Evolutionary conservation across 2,888 invertebrate genomes (phyloP).

Genomic region (Phalera bucephala): DNA sequence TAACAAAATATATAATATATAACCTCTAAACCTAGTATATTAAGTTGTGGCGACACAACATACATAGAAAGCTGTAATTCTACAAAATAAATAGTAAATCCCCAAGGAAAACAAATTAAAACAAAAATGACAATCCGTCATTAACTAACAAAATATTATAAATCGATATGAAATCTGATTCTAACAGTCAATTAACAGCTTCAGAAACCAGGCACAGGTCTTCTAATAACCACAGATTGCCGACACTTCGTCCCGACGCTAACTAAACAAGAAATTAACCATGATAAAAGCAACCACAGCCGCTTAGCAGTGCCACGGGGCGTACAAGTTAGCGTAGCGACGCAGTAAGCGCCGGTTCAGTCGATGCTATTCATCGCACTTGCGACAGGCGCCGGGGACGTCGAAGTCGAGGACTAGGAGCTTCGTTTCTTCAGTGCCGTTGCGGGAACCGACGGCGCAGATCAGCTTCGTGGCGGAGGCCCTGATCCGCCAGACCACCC

Average conservation of each 20-base stretch:
- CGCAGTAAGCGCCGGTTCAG: slow-evolving; percentile 73
- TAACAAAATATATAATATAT: too few relatives aligned
- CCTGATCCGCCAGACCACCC: slow-evolving; percentile 98
- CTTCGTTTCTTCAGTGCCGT: slow-evolving; percentile 99
- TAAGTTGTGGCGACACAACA: too few relatives aligned
- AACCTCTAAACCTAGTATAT: too few relatives aligned
- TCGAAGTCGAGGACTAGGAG: slow-evolving; percentile 98
- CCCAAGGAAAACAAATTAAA: too few relatives aligned
- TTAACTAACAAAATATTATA: too few relatives aligned
- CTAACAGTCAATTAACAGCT: too few relatives aligned
- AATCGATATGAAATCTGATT: too few relatives aligned
- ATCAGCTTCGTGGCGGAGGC: slow-evolving; percentile 98
- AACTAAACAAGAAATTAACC: neutral
- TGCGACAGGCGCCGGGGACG: slow-evolving; percentile 87
- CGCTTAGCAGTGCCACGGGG: slow-evolving; percentile 69
- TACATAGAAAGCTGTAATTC: too few relatives aligned
- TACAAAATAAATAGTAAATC: too few relatives aligned
- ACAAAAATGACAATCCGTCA: too few relatives aligned
- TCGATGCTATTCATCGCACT: slow-evolving; percentile 81
- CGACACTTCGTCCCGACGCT: neutral
- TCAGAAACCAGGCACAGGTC: neutral
- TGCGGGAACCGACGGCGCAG: slow-evolving; percentile 99
- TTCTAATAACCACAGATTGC: neutral
- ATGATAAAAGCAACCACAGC: neutral
- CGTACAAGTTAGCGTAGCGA: slow-evolving; percentile 72